Evolutionary conservation across 2,888 invertebrate species (phyloP).

Genomic region (Argyra leucocephala): DNA sequence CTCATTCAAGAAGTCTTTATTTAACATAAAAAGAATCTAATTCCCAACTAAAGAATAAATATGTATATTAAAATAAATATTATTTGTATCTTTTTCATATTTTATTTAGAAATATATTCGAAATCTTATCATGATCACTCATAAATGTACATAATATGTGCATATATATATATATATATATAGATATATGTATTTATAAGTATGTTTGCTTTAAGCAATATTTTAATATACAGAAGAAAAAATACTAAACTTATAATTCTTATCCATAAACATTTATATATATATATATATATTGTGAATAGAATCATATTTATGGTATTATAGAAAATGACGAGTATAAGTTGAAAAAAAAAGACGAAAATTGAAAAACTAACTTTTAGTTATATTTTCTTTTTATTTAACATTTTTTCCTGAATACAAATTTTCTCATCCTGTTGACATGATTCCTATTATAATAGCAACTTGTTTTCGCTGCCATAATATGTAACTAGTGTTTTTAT

Average conservation of each 20-base stretch:
- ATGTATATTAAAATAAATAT: neutral
- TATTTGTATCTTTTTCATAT: neutral
- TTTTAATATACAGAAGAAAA: no score
- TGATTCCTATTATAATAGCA: neutral
- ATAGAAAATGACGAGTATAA: neutral
- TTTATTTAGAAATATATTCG: neutral
- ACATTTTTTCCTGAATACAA: neutral
- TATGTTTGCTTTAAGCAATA: no score
- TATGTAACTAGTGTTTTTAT: no score
- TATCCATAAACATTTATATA: neutral
- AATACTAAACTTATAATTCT: neutral
- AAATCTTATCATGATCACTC: no score
- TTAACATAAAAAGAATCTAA: neutral
- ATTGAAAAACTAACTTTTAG: neutral
- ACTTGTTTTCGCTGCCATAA: neutral
- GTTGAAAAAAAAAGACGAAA: neutral
- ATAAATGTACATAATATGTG: no score
- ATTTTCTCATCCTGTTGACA: slow-evolving; percentile 2
- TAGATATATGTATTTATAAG: no score
- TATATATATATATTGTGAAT: neutral
- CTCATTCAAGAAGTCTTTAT: neutral
- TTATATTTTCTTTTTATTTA: neutral
- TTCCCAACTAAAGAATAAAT: neutral
- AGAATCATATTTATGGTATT: neutral
- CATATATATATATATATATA: no score